phyloP scores from a whole-genome alignment of 2,797 vertebrate species.

The Pseudochirops cupreus region DNA sequence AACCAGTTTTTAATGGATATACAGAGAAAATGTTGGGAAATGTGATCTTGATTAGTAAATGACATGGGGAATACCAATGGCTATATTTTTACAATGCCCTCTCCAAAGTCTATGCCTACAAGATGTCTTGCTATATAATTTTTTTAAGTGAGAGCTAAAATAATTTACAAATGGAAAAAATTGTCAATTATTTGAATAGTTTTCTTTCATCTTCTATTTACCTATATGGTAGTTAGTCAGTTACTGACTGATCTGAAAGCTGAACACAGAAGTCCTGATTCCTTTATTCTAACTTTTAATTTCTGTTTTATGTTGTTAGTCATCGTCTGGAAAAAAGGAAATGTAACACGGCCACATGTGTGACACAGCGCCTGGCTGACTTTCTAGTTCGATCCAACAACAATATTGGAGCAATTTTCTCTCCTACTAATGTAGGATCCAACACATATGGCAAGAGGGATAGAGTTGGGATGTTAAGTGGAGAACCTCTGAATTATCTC shows the following conservation, averaged over 20 bases:
- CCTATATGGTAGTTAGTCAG: neutral
- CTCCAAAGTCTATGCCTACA: neutral
- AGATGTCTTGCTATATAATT: neutral
- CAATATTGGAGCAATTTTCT: slow-evolving; percentile 88
- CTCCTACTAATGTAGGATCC: slow-evolving; percentile 93
- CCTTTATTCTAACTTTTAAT: slow-evolving; percentile 20
- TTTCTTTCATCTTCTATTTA: neutral
- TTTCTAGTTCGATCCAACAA: slow-evolving; percentile 92
- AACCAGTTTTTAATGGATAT: slow-evolving; percentile 5
- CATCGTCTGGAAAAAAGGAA: slow-evolving; percentile 90
- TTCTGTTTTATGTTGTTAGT: slow-evolving; percentile 65
- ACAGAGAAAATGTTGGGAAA: slow-evolving; percentile 17
- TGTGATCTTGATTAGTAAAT: neutral
- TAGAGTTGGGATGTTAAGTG: slow-evolving; percentile 73
- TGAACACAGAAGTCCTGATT: neutral
- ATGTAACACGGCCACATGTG: slow-evolving; percentile 94
- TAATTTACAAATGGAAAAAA: neutral
- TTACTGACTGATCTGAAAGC: neutral
- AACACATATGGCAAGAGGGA: slow-evolving; percentile 92
- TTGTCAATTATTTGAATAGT: neutral
- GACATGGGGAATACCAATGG: neutral
- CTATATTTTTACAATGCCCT: neutral
- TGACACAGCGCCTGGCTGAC: slow-evolving; percentile 93
- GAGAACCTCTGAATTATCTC: slow-evolving; percentile 74
- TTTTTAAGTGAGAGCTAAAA: neutral